A percentile compares a stretch with the other conserved stretches of the same genome.
These are phyloP conservation scores for Cryptocephalus primarius DNA, from an alignment of 2,888 invertebrate species.

Conservation along the genomic window DNA sequence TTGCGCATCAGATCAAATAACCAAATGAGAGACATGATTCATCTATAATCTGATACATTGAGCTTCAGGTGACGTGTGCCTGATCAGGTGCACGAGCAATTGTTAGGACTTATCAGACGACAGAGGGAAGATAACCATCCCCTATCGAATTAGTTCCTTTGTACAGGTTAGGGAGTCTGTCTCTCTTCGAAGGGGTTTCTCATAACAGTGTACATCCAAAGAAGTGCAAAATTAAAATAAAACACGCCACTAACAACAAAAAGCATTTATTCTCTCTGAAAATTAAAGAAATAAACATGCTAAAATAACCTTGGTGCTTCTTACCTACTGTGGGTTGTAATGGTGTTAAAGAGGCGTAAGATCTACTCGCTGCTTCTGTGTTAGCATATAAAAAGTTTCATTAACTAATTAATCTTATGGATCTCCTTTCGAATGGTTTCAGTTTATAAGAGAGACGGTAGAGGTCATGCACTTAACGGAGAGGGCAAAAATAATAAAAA, in stretches of 20 bases:
- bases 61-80: constrained; percentile 24
- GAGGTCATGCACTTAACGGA: too few species aligned
- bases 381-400: constrained; percentile 25
- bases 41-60: constrained; percentile 22
- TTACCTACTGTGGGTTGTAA: constrained; percentile 42
- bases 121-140: too few species aligned
- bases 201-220: background rate
- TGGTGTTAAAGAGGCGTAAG: constrained; percentile 46
- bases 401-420: constrained; percentile 6
- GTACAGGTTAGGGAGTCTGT: background rate
- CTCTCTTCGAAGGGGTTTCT: background rate
- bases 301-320: constrained; percentile 20
- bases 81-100: constrained; percentile 16
- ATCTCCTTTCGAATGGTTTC: background rate
- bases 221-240: background rate
- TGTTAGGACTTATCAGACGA: too few species aligned
- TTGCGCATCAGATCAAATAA: constrained; percentile 3
- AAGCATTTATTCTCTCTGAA: constrained; percentile 6
- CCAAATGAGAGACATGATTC: constrained; percentile 21
- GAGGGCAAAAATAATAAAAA: too few species aligned
- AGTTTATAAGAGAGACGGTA: background rate
- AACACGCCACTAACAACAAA: constrained; percentile 5
- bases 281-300: background rate
- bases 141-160: constrained; percentile 9
- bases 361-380: constrained; percentile 42